Evolutionary conservation across 2,113 vertebrate genomes (phyloP), one percentile per base, ranked within the genome.

Genomic region (Gorsachius goisagi): DNA sequence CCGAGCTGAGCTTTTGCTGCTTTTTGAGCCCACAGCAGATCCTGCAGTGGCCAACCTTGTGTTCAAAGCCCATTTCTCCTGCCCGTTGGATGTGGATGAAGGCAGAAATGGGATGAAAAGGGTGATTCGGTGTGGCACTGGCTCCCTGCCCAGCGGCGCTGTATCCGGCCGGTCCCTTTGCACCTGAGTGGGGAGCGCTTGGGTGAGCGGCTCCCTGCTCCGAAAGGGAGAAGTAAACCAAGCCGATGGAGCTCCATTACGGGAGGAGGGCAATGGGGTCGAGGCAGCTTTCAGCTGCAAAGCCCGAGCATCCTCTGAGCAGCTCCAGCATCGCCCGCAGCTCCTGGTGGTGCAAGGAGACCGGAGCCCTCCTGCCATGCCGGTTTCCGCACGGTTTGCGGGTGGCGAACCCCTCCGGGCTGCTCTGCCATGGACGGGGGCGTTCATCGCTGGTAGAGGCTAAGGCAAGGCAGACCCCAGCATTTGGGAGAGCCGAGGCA

Each of bases 401-500:
- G 67, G n/a, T 6, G 49, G 6, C 41, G 62, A 47, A 30, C 3
- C 27, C 47, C 24, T 16, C 19, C 4, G 56, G 11, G 23, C 5
- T 24, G 27, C 77, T 39, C 12, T n/a, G 55, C 41, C 85, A 11
- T 0, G 1, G 53, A 26, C 50, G 18, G 6, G 4, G 20, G 4
- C 9, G 15, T 11, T 18, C 26, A 7, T 30, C 3, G 0, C 9
- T 3, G 45, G 3, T 0, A 19, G n/a, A 37, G 33, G 32, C 10
- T 6, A 11, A 35, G 30, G 53, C 21, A n/a, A 28, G 35, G 72
- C 56, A 66, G 45, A 52, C n/a, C 7, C 44, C n/a, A 14, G 37
- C 2, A 1, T 21, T 11, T 30, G 60, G 39, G 41, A 64, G 32
- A 44, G 50, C 20, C 12, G 5, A 10, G 27, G n/a, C 18, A 2